Percentiles rank a stretch among this genome's conserved stretches.
phyloP scores from a whole-genome alignment of 2,797 vertebrate species.

The Hipposideros larvatus region DNA sequence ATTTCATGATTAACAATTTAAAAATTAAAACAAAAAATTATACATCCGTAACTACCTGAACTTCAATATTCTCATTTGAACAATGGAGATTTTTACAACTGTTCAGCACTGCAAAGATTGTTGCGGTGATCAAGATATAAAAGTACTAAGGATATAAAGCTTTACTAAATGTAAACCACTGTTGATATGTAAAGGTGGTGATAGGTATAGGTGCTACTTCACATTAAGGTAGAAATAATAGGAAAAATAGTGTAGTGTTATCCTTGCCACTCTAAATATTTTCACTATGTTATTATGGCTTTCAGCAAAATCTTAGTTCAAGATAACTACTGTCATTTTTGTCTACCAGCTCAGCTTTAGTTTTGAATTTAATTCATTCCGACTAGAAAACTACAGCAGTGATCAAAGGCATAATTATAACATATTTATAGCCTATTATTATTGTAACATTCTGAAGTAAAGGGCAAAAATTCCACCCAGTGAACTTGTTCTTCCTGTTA shows the following conservation, averaged over 20 bases:
- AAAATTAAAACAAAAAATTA: not conserved
- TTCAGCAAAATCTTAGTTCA: slow-evolving; percentile 54
- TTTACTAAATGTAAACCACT: not conserved
- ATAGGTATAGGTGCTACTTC: not conserved
- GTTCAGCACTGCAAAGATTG: not conserved
- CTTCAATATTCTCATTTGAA: not conserved
- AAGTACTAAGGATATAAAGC: not conserved
- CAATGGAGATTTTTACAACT: not conserved
- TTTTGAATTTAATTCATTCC: slow-evolving; percentile 75
- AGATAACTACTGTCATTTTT: slow-evolving; percentile 57
- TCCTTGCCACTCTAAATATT: slow-evolving; percentile 44
- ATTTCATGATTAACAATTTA: not conserved
- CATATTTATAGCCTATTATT: slow-evolving; percentile 83
- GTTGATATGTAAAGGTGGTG: not conserved
- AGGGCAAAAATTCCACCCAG: slow-evolving; percentile 79
- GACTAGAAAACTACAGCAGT: slow-evolving; percentile 71
- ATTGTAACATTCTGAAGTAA: slow-evolving; percentile 76
- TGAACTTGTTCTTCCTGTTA: slow-evolving; percentile 85
- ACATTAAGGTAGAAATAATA: not conserved
- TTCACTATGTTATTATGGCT: slow-evolving; percentile 43
- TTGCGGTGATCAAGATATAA: not conserved
- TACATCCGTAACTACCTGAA: not conserved
- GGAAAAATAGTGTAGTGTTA: not conserved
- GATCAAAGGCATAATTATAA: slow-evolving; percentile 84
- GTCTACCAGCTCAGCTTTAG: slow-evolving; percentile 33